These are phyloP conservation scores for Cetonia aurata DNA, from an alignment of 2,888 invertebrate species.

Conservation along the genomic window DNA sequence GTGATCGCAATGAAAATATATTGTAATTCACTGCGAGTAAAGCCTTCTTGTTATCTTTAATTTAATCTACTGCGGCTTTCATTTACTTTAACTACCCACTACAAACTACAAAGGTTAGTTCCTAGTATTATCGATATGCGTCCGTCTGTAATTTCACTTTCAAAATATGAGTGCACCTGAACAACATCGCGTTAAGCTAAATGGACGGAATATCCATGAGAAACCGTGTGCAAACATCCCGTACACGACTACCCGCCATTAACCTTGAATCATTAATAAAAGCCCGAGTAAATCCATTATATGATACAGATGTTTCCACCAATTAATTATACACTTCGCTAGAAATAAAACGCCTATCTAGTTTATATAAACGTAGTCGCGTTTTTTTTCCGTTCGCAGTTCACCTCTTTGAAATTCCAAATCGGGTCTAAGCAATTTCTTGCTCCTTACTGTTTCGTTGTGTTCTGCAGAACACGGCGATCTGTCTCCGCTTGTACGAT, in stretches of 20 bases:
- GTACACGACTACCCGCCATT: slow-evolving; percentile 16
- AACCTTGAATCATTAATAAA: slow-evolving; percentile 39
- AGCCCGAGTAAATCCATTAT: slow-evolving; percentile 24
- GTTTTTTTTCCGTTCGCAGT: slow-evolving; percentile 15
- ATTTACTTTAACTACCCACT: no score
- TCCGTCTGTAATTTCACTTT: slow-evolving; percentile 25
- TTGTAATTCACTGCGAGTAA: no score
- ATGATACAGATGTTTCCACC: slow-evolving; percentile 40
- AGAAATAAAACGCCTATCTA: slow-evolving; percentile 29
- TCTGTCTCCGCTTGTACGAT: slow-evolving; percentile 13
- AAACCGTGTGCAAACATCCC: slow-evolving; percentile 5
- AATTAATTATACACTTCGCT: slow-evolving; percentile 33
- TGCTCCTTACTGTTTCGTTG: slow-evolving; percentile 27
- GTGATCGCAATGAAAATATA: no score
- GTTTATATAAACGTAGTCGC: slow-evolving; percentile 16
- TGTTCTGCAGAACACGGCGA: slow-evolving; percentile 20
- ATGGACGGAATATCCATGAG: slow-evolving; percentile 1
- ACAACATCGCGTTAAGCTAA: neutral
- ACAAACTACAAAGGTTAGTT: neutral
- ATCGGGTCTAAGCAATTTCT: slow-evolving; percentile 34
- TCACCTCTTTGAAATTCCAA: slow-evolving; percentile 40
- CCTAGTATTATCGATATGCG: slow-evolving; percentile 7
- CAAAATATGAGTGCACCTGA: slow-evolving; percentile 26
- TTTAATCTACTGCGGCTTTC: no score
- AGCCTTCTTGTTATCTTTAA: no score